Base-by-base conservation (phyloP, 2,888 invertebrate species). In the Neoaliturus tenellus region DNA sequence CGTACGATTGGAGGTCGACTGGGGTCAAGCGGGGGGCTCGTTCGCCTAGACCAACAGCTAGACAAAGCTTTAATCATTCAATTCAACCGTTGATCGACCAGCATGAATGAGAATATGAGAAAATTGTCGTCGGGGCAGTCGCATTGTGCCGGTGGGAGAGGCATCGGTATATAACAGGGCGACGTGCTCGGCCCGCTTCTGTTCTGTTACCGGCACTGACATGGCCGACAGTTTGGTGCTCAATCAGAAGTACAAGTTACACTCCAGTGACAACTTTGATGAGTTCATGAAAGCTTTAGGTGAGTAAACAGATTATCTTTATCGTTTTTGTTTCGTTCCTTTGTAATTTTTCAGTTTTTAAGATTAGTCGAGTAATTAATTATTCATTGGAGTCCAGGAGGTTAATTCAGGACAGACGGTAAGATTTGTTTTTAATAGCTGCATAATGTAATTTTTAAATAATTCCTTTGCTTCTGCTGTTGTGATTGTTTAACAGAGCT, bases 221-320 rank as follows among this genome's bases (percentile, higher is more conserved):
- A 83, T 80, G 73, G 83, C 82, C 4, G 62, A 62, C 80, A 80
- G 83, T 55, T 78, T 85, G 39, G 81, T 82, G 75, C 82, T 85
- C 71, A 85, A 84, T 62, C 84, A 85, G 80, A 95, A 95, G 90
- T 98, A 95, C 93, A 97, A 97, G 90, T 93, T 98, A 90, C 91
- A 92, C 85, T 93, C 93, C 85, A 95, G 95, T 88, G 96, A 97
- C 87, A 96, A 97, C 90, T 98, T 98, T 90, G 97, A 98, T 89
- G 96, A 96, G 84, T 97, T 96, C 92, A 96, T 98, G 96, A 97
- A 97, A 92, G 93, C 94, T 80, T 91, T 97, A 86, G 97, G 96
- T 96, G 89, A 95, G 95, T 92, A 62, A 12, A 48, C n/a, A 4
- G n/a, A n/a, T n/a, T n/a, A n/a, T n/a, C n/a, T n/a, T n/a, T n/a